Conservation (phyloP, 2,888 invertebrate genomes). For the Chouioia cunea region DNA sequence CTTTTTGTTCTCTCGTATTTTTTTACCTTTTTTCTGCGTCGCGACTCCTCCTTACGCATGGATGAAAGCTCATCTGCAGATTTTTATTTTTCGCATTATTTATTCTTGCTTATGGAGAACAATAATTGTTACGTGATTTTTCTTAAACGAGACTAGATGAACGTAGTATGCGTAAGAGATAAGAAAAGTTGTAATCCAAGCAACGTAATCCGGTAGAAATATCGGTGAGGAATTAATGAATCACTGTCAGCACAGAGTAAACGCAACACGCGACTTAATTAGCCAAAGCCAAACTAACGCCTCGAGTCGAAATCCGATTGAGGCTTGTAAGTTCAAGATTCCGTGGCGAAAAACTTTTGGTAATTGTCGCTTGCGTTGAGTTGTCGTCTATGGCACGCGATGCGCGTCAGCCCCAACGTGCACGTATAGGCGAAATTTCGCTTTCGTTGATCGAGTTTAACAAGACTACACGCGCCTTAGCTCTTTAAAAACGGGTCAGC, state of each 20-base stretch:
- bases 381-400: no score
- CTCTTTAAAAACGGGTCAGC: conserved; percentile 35
- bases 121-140: no score
- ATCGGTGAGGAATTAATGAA: conserved; percentile 10
- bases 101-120: no score
- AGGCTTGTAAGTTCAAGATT: conserved; percentile 34
- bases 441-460: conserved; percentile 40
- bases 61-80: no score
- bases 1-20: no score
- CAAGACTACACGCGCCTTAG: conserved; percentile 15
- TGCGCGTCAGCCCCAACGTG: neutral
- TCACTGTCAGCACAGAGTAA: conserved; percentile 8
- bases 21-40: no score
- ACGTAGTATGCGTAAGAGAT: no score
- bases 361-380: neutral
- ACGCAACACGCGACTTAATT: neutral
- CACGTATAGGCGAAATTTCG: conserved; percentile 28
- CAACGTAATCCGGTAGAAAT: no score
- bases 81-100: no score
- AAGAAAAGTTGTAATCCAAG: no score
- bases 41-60: no score
- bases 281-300: neutral
- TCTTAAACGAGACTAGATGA: no score
- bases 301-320: conserved; percentile 34
- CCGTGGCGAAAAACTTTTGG: conserved; percentile 29